Evolutionary conservation across 2,113 vertebrate genomes (phyloP), one percentile per base, ranked within the genome.

Genomic region (Tragelaphus strepsiceros): DNA sequence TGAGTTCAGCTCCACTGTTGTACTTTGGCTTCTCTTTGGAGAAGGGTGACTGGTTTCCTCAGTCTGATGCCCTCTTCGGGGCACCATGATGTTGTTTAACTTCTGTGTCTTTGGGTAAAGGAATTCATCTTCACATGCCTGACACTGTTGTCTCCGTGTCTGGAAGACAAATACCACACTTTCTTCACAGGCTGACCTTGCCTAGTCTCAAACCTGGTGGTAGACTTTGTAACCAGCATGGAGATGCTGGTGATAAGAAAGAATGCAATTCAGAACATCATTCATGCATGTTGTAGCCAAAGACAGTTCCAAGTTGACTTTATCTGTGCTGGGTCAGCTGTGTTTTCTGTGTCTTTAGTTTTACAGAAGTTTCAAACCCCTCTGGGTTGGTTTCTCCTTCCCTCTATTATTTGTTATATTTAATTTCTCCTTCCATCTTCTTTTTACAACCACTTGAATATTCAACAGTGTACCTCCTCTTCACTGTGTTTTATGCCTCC

Each of bases 331-430:
- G 28, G 58, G 14, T 77, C 90, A 90, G 35, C 51, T 82, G 10
- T 58, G 71, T 89, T 77, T 94, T 91, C 84, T 46, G 14, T 22
- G 39, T 30, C 4, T 90, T 64, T 83, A 58, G 49, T 93, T 67
- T 88, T 71, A 86, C 3, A 85, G 80, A 95, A 94, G 39, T 46
- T 78, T 59, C 71, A 87, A 35, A 82, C 51, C 26, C 16, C 43
- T 96, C 78, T 93, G 43, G 39, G 3, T 89, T 93, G 80, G 30
- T 12, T 67, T 84, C 80, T 94, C 54, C 17, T 96, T 97, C 15
- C 30, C 43, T 92, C n/a, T 97, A 43, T 35, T 78, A 88, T 83
- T 95, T 81, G n/a, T 9, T 97, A 88, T 59, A 80, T 51, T 85
- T 92, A 71, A 80, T 95, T 43, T 62, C 21, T 61, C 56, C 22